Conservation (phyloP, 1,140 invertebrate genomes). For the Frieseomelitta varia region DNA sequence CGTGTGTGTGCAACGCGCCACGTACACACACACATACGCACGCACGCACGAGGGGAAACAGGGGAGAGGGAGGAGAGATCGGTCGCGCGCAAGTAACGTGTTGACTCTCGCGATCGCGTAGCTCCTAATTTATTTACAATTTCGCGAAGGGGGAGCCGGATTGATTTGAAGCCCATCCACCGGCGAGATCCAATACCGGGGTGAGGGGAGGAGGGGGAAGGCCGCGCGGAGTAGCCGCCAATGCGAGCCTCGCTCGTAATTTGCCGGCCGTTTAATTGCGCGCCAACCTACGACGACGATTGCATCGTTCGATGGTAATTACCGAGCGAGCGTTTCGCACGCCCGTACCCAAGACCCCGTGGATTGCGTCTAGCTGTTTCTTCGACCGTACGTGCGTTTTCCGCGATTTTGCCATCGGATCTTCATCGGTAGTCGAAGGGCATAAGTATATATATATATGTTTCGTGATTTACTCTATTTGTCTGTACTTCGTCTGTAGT, state of each 20-base stretch:
- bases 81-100: constrained; percentile 58
- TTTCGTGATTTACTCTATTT: no score
- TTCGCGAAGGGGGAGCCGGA: constrained; percentile 67
- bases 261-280: constrained; percentile 42
- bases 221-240: constrained; percentile 1
- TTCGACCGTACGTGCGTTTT: not conserved
- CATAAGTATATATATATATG: no score
- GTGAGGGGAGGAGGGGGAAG: not conserved
- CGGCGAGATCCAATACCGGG: constrained; percentile 36
- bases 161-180: constrained; percentile 48
- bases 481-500: no score
- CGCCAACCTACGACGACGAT: constrained; percentile 7
- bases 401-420: not conserved
- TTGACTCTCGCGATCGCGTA: constrained; percentile 66
- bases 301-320: constrained; percentile 34
- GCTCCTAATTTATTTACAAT: constrained; percentile 75
- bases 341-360: not conserved
- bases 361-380: not conserved
- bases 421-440: no score
- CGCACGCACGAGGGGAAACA: constrained; percentile 9
- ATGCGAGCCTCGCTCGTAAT: constrained; percentile 9
- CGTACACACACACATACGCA: constrained; percentile 10
- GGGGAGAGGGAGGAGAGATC: not conserved
- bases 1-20: constrained; percentile 33
- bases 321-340: not conserved